Base-by-base conservation (phyloP, 2,888 invertebrate genomes). In the Idaea aversata region DNA sequence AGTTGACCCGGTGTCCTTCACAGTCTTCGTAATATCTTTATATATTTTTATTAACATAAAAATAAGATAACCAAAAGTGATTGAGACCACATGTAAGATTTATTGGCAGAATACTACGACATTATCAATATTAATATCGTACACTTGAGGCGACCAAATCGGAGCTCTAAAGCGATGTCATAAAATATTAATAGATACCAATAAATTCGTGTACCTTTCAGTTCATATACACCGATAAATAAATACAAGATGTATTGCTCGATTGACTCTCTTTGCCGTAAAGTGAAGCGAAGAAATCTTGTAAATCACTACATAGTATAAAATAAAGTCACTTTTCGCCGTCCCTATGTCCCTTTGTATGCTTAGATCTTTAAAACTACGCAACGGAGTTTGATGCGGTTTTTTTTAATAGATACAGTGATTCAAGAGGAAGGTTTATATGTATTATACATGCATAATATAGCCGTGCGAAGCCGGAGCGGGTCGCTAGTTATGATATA, bases 271-370 rank as follows among this genome's bases (percentile, higher is more conserved):
- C 16, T 61, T 61, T 64, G 38, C 63, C 59, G 64, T 63, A 60
- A 69, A 67, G 66, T 65, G 10, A 57, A 59, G 47, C 62, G 57
- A 65, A 59, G 6, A 65, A 63, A 67, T 7, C 63, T 63, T 63
- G 65, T 65, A 67, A 67, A 70, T 69, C n/a, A n/a, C n/a, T n/a
- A n/a, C n/a, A n/a, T n/a, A n/a, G n/a, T n/a, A n/a, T n/a, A n/a
- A n/a, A n/a, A n/a, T n/a, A n/a, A n/a, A n/a, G n/a, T n/a, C n/a
- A n/a, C n/a, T n/a, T n/a, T n/a, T n/a, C n/a, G n/a, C n/a, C n/a
- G n/a, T n/a, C n/a, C n/a, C n/a, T n/a, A n/a, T n/a, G n/a, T n/a
- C n/a, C n/a, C n/a, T n/a, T n/a, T n/a, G n/a, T n/a, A n/a, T n/a
- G n/a, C n/a, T n/a, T n/a, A n/a, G n/a, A n/a, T n/a, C n/a, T n/a